Evolutionary conservation across 2,797 vertebrate species (phyloP).

Genomic region (Syngnathus acus): DNA sequence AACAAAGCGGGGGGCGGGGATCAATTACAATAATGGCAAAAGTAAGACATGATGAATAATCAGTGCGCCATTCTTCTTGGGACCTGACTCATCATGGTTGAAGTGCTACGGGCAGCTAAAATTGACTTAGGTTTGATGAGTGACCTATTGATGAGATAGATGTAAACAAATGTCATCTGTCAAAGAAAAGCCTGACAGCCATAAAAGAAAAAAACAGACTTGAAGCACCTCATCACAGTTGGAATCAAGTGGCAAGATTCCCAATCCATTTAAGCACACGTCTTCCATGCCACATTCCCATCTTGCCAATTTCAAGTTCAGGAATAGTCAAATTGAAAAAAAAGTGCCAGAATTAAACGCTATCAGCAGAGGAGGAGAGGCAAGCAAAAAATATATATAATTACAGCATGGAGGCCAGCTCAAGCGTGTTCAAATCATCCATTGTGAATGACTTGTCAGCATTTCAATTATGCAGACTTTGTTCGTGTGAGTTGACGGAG

Average conservation of each 20-base stretch:
- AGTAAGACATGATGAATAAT: conserved; percentile 22
- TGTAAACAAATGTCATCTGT: conserved; percentile 10
- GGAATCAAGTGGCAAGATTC: conserved; percentile 4
- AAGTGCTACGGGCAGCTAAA: conserved; percentile 25
- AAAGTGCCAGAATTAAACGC: conserved; percentile 33
- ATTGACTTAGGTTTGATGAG: conserved; percentile 38
- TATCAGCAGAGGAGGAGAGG: conserved; percentile 32
- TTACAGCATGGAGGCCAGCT: conserved; percentile 38
- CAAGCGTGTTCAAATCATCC: conserved; percentile 41
- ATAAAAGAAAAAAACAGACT: conserved; percentile 8
- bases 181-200: conserved; percentile 24
- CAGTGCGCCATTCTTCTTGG: conserved; percentile 11
- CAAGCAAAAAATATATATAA: conserved; percentile 38
- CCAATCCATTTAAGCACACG: conserved; percentile 1
- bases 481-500: conserved; percentile 35
- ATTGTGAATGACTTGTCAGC: conserved; percentile 39
- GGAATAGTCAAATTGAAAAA: conserved; percentile 35
- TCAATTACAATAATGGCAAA: conserved; percentile 36
- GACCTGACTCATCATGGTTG: conserved; percentile 27
- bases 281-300: neutral
- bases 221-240: neutral
- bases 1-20: conserved; percentile 10
- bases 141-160: conserved; percentile 26
- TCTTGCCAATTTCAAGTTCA: conserved; percentile 33
- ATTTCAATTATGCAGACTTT: conserved; percentile 40